phyloP scores from a whole-genome alignment of 2,797 vertebrate species.

The Vespertilio murinus region DNA sequence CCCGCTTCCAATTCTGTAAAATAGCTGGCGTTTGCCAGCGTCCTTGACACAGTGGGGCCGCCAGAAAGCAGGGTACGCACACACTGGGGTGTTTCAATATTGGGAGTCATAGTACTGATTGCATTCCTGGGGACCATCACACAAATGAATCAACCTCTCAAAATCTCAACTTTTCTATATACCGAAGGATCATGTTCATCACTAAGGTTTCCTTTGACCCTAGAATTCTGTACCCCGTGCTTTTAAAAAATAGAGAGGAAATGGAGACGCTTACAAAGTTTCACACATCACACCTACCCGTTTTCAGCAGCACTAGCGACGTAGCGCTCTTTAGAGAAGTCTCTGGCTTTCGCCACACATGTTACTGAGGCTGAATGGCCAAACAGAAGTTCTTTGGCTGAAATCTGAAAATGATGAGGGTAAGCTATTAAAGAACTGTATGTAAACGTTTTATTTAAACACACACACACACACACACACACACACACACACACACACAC shows the following conservation, averaged over 20 bases:
- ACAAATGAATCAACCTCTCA: background rate
- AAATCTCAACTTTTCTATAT: background rate
- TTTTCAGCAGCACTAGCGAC: conserved; percentile 87
- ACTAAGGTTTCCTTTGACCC: background rate
- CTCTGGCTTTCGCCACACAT: conserved; percentile 87
- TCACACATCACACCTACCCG: conserved; percentile 81
- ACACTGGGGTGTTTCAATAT: background rate
- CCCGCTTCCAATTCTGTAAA: background rate
- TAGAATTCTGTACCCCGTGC: background rate
- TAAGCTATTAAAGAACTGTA: background rate
- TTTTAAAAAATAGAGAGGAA: background rate
- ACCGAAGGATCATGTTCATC: background rate
- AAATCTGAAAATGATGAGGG: conserved; percentile 81
- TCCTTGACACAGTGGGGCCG: background rate
- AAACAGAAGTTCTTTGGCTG: conserved; percentile 86
- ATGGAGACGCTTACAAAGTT: background rate
- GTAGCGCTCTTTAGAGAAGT: conserved; percentile 87
- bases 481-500: background rate
- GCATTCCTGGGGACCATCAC: background rate
- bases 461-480: no score
- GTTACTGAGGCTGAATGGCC: conserved; percentile 86
- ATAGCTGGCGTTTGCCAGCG: background rate
- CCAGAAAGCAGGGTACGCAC: background rate
- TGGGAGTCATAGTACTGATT: background rate
- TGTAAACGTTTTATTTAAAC: background rate